A percentile compares a stretch with the other conserved stretches of the same genome.
These are phyloP conservation scores for Drosophila nigrodunni DNA, from an alignment of 1,140 invertebrate genomes.

Conservation along the genomic window DNA sequence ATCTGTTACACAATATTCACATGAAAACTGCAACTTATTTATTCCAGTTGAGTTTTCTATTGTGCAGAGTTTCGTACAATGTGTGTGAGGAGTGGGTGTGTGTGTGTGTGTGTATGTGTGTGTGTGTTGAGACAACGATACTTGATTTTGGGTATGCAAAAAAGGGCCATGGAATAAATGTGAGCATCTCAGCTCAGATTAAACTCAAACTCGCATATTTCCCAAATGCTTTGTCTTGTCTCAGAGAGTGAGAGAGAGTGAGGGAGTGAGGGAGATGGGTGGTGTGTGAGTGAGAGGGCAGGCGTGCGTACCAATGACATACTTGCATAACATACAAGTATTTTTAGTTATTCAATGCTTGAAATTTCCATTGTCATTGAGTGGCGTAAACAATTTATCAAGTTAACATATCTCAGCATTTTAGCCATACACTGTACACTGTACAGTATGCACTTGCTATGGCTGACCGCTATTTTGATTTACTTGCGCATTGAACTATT, in stretches of 20 bases:
- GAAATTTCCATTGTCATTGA: slow-evolving; percentile 39
- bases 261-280: neutral
- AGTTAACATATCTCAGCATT: slow-evolving; percentile 21
- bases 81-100: too few relatives aligned
- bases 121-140: neutral
- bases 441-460: slow-evolving; percentile 22
- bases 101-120: too few relatives aligned
- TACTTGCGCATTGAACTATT: slow-evolving; percentile 32
- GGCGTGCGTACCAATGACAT: slow-evolving; percentile 10
- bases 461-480: slow-evolving; percentile 37
- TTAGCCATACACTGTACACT: slow-evolving; percentile 25
- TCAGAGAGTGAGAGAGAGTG: neutral
- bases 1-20: slow-evolving; percentile 38
- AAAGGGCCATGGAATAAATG: slow-evolving; percentile 13
- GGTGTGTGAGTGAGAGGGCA: neutral
- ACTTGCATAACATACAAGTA: slow-evolving; percentile 3
- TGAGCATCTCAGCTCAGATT: slow-evolving; percentile 1
- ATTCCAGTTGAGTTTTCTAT: neutral
- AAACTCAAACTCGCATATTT: slow-evolving; percentile 1
- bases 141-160: neutral
- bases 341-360: slow-evolving; percentile 12
- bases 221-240: neutral
- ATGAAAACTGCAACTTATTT: slow-evolving; percentile 30
- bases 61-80: too few relatives aligned
- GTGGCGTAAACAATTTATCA: slow-evolving; percentile 47